Conservation (phyloP, 2,113 vertebrate species). For the Prunella fulvescens region DNA sequence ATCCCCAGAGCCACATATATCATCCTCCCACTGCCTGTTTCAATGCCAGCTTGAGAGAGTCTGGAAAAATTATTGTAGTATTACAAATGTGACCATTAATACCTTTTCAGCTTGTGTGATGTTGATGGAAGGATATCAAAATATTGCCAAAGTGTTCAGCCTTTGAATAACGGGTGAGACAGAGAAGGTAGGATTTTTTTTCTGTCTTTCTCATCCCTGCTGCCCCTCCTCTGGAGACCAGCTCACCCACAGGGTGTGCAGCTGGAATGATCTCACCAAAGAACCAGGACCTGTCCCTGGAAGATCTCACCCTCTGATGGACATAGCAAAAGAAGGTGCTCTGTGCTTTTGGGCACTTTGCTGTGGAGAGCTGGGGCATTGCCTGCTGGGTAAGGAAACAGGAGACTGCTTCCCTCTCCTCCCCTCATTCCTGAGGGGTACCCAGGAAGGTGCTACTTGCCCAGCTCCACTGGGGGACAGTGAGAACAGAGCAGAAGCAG, state of each 20-base stretch:
- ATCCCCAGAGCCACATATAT: neutral
- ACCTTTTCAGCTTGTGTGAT: neutral
- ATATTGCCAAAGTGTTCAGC: neutral
- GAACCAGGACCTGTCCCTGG: neutral
- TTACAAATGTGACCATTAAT: neutral
- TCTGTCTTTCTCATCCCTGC: neutral
- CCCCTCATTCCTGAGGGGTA: neutral
- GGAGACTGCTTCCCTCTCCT: neutral
- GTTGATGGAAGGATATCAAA: neutral
- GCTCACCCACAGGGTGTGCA: neutral
- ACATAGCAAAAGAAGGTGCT: neutral
- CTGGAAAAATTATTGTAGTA: neutral
- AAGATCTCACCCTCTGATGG: neutral
- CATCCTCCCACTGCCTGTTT: neutral
- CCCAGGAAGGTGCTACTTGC: neutral
- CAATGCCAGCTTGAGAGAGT: neutral
- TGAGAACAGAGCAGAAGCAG: neutral
- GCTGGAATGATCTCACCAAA: neutral
- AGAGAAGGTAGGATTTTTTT: neutral
- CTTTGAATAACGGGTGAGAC: neutral
- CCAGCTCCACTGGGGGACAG: neutral
- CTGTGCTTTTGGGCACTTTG: neutral
- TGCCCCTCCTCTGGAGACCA: neutral
- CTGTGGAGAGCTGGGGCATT: neutral
- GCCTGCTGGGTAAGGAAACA: neutral